Evolutionary conservation across 2,888 invertebrate genomes (phyloP), one percentile per base, ranked within the genome.

Genomic region (Callyntrura sp.): DNA sequence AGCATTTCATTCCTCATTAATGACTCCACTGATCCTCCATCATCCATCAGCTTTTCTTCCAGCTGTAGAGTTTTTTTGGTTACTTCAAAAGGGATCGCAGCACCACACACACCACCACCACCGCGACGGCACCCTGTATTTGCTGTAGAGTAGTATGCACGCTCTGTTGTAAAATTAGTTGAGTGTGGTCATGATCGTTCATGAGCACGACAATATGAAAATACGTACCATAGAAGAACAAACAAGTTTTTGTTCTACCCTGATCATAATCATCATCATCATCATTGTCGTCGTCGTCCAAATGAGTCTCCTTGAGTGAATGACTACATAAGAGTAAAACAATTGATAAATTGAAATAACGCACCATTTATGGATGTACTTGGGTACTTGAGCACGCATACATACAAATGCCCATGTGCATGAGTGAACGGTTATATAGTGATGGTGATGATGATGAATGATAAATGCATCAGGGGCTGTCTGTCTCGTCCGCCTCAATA

Each of bases 121-220:
- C 51, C n/a, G 9, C 51, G 35, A 35, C 51, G n/a, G 51, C n/a
- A 12, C n/a, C n/a, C 51, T 51, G 4, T 51, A 51, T 35, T 35
- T 51, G n/a, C 9, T n/a, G 45, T 20, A 28, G 28, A 17, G 9
- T 60, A 28, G 28, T 28, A 6, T 35, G 28, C 45, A 35, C 6
- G 35, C 17, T 70, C 20, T 23, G 43, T 55, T 60, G 65, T 17
- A 51, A 79, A 85, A 62, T 14, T 48, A 57, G 83, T 88, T 88
- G 88, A 88, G 76, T 73, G 76, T 83, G 88, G 88, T 88, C 88
- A 88, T 82, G 88, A 82, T 82, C 73, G 81, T 88, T 12, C 70
- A 70, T 70, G 85, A 70, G 43, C 14, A 85, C 68, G 73, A 78
- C 43, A 85, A 60, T 62, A 57, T 9, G 60, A 45, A 35, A 51